Conservation (phyloP, 2,888 invertebrate species). For the Gryllus longicercus region DNA sequence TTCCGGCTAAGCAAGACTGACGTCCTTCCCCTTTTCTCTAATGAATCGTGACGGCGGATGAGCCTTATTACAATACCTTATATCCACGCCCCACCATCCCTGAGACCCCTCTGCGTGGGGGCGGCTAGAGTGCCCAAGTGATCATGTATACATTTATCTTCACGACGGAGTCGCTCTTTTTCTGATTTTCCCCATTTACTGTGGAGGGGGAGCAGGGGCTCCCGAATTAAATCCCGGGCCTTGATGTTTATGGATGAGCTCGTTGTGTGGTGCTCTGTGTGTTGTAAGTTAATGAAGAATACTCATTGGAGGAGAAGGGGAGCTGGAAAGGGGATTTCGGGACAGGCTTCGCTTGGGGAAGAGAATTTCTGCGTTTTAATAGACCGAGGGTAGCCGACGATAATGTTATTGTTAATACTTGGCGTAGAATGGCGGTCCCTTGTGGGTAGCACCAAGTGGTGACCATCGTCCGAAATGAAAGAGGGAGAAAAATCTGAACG, state of each 20-base stretch:
- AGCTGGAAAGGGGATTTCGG: background rate
- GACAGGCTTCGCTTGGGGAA: background rate
- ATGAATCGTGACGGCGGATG: background rate
- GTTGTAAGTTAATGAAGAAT: background rate
- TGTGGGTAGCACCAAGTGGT: background rate
- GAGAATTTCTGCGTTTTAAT: background rate
- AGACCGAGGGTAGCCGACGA: background rate
- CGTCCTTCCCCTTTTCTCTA: background rate
- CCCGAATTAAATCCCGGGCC: background rate
- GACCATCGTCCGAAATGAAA: background rate
- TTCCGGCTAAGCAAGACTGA: background rate
- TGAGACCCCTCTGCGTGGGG: too few relatives aligned
- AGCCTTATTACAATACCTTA: background rate
- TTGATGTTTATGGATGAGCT: slow-evolving; percentile 4
- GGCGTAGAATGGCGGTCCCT: background rate
- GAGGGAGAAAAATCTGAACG: background rate
- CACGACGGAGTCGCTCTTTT: background rate
- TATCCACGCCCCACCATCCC: background rate
- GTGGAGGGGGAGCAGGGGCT: background rate
- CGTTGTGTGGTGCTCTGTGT: background rate
- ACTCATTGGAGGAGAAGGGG: slow-evolving; percentile 4
- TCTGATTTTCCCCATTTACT: background rate
- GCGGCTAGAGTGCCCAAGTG: background rate
- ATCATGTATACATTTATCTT: slow-evolving; percentile 17
- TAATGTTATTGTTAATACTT: background rate